A percentile compares a stretch with the other conserved stretches of the same genome.
phyloP scores from a whole-genome alignment of 1,140 invertebrate genomes.

The Oncopodura yosiiana region DNA sequence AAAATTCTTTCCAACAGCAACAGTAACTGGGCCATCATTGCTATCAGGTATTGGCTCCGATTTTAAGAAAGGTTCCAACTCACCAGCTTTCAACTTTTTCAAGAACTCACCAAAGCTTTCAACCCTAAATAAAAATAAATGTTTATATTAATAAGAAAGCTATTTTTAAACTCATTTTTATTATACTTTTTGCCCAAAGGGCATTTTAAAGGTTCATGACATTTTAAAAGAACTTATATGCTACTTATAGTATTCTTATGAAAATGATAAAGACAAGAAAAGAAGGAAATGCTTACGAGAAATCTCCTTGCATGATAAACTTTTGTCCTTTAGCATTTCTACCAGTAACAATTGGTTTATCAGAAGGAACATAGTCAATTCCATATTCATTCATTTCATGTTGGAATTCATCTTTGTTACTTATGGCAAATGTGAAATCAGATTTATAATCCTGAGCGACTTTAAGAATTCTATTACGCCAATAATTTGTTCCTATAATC shows the following conservation, averaged over 20 bases:
- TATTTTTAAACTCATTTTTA: too few relatives aligned
- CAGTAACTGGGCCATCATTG: constrained; percentile 73
- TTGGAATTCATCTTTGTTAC: constrained; percentile 85
- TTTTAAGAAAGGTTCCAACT: constrained; percentile 86
- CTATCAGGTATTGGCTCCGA: constrained; percentile 84
- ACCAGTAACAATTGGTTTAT: constrained; percentile 81
- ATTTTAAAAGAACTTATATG: too few relatives aligned
- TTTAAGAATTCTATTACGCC: constrained; percentile 93
- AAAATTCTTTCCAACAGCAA: constrained; percentile 94
- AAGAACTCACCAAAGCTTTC: constrained; percentile 83
- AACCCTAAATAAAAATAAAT: constrained; percentile 54
- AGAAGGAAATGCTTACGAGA: constrained; percentile 57
- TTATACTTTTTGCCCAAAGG: too few relatives aligned
- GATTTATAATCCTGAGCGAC: constrained; percentile 76
- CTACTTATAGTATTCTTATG: too few relatives aligned
- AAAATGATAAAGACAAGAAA: too few relatives aligned
- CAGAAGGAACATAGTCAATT: constrained; percentile 70
- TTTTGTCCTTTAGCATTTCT: constrained; percentile 75
- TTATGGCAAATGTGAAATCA: constrained; percentile 76
- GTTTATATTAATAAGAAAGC: too few relatives aligned
- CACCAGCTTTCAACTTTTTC: constrained; percentile 68
- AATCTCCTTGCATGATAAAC: constrained; percentile 80
- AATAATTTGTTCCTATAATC: constrained; percentile 86
- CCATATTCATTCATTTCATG: constrained; percentile 91
- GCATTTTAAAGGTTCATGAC: too few relatives aligned